These are phyloP conservation scores for Scaptodrosophila latifasciaeformis DNA, from an alignment of 2,888 invertebrate genomes.

Conservation along the genomic window DNA sequence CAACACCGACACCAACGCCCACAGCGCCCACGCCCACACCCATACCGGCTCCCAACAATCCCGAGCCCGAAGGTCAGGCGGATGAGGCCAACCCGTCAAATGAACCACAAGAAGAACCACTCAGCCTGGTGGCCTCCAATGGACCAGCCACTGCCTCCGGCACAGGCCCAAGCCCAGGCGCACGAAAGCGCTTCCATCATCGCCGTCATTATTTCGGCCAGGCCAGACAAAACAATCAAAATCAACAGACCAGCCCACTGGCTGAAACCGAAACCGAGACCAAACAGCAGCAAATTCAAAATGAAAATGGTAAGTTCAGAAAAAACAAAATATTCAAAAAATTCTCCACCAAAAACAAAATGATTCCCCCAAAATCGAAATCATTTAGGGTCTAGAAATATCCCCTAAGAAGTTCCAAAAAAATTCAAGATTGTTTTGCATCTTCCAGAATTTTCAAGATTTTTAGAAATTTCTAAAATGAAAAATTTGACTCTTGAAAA, in stretches of 20 bases:
- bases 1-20: slow-evolving; percentile 12
- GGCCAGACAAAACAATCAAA: slow-evolving; percentile 41
- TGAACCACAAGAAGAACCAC: slow-evolving; percentile 43
- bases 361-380: too few relatives aligned
- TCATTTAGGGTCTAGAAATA: too few relatives aligned
- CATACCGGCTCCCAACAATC: slow-evolving; percentile 7
- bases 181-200: slow-evolving; percentile 75
- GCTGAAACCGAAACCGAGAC: slow-evolving; percentile 13
- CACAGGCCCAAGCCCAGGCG: too few relatives aligned
- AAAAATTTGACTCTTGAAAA: not conserved
- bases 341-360: not conserved
- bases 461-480: not conserved
- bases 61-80: slow-evolving; percentile 56
- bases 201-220: slow-evolving; percentile 71
- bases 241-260: slow-evolving; percentile 17
- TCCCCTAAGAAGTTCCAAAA: too few relatives aligned
- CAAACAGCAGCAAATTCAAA: slow-evolving; percentile 19
- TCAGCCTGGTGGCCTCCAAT: slow-evolving; percentile 46
- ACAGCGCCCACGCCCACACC: slow-evolving; percentile 11
- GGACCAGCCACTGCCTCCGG: slow-evolving; percentile 64
- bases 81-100: not conserved
- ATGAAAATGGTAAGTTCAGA: slow-evolving; percentile 59
- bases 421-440: too few relatives aligned
- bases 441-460: not conserved
- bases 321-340: not conserved